A percentile compares a stretch with the other conserved stretches of the same genome.
Conservation (phyloP, 2,797 vertebrate species). For the Silurus lanzhouensis region DNA sequence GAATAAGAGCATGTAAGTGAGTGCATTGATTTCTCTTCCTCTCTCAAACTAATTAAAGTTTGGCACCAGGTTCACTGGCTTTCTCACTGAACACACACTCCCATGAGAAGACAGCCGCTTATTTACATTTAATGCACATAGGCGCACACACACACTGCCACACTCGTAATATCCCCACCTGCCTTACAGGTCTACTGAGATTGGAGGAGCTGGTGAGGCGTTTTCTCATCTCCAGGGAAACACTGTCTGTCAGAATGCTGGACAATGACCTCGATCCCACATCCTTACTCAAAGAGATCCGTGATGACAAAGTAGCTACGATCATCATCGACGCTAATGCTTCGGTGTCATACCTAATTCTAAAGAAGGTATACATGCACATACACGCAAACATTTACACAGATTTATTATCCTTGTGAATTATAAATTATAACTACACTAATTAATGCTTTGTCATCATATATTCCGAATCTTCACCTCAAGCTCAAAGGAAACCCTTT, state of each 20-base stretch:
- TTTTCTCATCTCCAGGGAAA: conserved; percentile 92
- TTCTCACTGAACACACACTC: conserved; percentile 36
- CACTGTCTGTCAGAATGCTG: conserved; percentile 88
- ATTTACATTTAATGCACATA: conserved; percentile 56
- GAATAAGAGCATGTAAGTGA: conserved; percentile 57
- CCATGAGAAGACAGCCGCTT: conserved; percentile 48
- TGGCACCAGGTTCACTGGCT: conserved; percentile 62
- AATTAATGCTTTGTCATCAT: neutral
- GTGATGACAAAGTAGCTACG: conserved; percentile 91
- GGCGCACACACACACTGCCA: conserved; percentile 26
- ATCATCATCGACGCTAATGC: conserved; percentile 93
- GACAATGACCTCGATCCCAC: conserved; percentile 89
- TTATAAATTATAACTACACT: neutral
- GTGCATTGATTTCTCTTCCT: conserved; percentile 70
- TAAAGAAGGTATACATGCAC: conserved; percentile 73
- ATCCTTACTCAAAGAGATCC: conserved; percentile 91
- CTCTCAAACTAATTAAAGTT: conserved; percentile 68
- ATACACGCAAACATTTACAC: conserved; percentile 52
- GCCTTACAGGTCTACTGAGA: conserved; percentile 82
- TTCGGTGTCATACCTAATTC: conserved; percentile 79
- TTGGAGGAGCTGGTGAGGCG: conserved; percentile 89
- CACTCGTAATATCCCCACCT: conserved; percentile 45
- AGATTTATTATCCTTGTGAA: conserved; percentile 5
- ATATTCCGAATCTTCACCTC: neutral
- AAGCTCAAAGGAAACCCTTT: neutral